Evolutionary conservation across 2,797 vertebrate species (phyloP), one percentile per base, ranked within the genome.

Genomic region (Myotis findleyi): DNA sequence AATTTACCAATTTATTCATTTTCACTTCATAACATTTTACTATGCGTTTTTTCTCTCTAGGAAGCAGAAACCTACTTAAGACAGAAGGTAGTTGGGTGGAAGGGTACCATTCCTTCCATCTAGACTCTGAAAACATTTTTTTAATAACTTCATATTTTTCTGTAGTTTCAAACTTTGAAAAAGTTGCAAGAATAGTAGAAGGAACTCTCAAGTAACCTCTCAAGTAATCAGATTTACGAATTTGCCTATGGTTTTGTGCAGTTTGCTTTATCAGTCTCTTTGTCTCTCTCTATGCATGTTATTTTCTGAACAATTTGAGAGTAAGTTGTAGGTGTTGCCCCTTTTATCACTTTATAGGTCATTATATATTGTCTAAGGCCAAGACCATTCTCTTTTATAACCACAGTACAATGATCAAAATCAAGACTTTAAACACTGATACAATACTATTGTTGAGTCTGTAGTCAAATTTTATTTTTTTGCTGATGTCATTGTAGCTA

Each of bases 381-480:
- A 77, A 75, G 30, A 25, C 47, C 57, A 49, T 87, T 94, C 27
- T 92, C 44, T 75, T 91, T 66, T 92, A 68, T 79, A 72, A 62
- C 5, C 62, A 36, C 4, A 41, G 30, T 41, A 14, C 41, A 25
- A 0, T 68, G 30, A 64, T 77, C n/a, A 59, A 76, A 41, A 44
- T 77, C 13, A 77, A 68, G 47, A 64, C 27, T 6, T 38, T 87
- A 79, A 33, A 68, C 38, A 49, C 4, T n/a, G 20, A 64, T 33
- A 36, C 2, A 41, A 25, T 36, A 71, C 4, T 55, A 2, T 55
- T 64, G 47, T 47, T 1, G 21, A 69, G 47, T 80, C 69, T 11
- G 0, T 33, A 7, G 47, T 71, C 27, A 91, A 6, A 41, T 73
- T 71, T 69, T 41, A 30, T 55, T 30, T 9, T 80, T 79, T 3